Evolutionary conservation across 2,113 vertebrate genomes (phyloP), one percentile per base, ranked within the genome.

Genomic region (Ictalurus furcatus): DNA sequence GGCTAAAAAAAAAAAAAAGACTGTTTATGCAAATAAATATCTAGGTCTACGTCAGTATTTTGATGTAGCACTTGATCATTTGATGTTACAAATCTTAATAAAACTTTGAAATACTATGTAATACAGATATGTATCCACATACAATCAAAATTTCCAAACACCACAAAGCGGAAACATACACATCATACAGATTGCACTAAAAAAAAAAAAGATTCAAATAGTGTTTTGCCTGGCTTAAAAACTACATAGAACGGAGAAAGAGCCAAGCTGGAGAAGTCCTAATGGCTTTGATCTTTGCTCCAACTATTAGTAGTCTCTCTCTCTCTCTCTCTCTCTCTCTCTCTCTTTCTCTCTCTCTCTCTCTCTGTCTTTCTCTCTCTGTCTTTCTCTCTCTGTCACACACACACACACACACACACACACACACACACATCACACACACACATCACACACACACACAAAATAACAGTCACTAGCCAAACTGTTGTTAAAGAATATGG

Each of bases 401-500:
- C 40, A n/a, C 48, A 54, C 30, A 61, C 56, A 59, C 52, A 82
- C 56, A 59, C 30, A 61, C 34, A 84, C n/a, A 40, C 21, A 30
- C 23, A 81, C 73, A 80, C 48, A n/a, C 40, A n/a, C 48, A 54
- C 30, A 61, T n/a, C 56, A 59, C 52, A 82, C 56, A 59, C 30
- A 61, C 34, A 84, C n/a, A 40, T 11, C 30, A 61, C 34, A 84
- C n/a, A 40, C 21, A 30, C 23, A 81, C 73, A 80, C 48, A n/a
- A 3, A 78, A 21, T 78, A 59, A 37, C 80, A 82, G 3, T 23
- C 56, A 59, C 80, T 61, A 59, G 30, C 3, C 7, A 82, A 82
- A 82, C 16, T 8, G 17, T 9, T 81, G 56, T 59, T 76, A 92
- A 69, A 59, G n/a, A 94, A 93, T 92, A 88, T 94, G 92, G 94